Base-by-base conservation (phyloP, 2,888 invertebrate species). In the Mechanitis mazaeus region DNA sequence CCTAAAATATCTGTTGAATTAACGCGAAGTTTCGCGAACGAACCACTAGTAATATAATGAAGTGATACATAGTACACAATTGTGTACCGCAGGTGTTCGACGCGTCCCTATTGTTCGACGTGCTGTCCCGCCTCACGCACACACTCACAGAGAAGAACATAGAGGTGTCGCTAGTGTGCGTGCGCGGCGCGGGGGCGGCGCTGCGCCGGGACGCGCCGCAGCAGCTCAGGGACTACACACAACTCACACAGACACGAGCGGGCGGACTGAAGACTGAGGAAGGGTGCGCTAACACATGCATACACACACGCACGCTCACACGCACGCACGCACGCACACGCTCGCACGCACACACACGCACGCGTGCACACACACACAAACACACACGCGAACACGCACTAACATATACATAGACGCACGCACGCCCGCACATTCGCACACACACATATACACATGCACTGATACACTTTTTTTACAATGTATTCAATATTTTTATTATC, bases 131-230 rank as follows among this genome's bases (percentile, higher is more conserved):
- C 42, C 80, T 98, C 0, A 81, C 93, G 0, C 87, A 91, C 0
- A 90, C 91, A 3, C 67, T 92, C 1, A 85, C 89, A 0, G 96
- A 96, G 80, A 97, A 96, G 82, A 93, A 94, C 67, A 93, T 98
- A 9, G 97, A 97, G 73, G 98, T 61, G 93, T 97, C 9, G 68
- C 81, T 98, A 11, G 85, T 95, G 0, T 91, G 96, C 6, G 84
- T 98, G 55, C 93, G 94, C 71, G 93, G 93, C 64, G 94, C 95
- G 4, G 98, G 98, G 2, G 97, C 96, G 72, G 92, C 92, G 55
- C 82, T 98, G 67, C 90, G 98, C 46, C 97, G 96, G 79, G 97
- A 97, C 70, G 95, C 97, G 80, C 97, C 0, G 65, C 92, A 0
- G 93, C 93, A 20, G 0, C 88, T 98, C 60, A 97, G 96, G 84